Percentiles rank a stretch among this genome's conserved stretches.
Conservation (phyloP, 2,797 vertebrate genomes). For the Galagoides demidoff region DNA sequence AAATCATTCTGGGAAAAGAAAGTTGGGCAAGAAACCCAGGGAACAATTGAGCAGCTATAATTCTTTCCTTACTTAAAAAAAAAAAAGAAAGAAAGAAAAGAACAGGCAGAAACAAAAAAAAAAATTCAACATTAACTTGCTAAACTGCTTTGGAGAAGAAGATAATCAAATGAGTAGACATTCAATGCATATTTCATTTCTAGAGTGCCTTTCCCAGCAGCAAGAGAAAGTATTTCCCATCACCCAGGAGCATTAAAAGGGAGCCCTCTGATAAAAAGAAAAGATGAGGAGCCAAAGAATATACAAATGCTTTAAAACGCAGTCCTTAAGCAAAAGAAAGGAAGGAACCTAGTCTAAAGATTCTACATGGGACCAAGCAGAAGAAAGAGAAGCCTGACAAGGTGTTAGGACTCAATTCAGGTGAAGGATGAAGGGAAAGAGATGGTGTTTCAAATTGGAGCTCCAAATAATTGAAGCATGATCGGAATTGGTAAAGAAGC, state of each 20-base stretch:
- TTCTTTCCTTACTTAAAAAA: slow-evolving; percentile 66
- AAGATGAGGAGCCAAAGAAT: slow-evolving; percentile 67
- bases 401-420: background rate
- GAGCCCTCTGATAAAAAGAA: slow-evolving; percentile 74
- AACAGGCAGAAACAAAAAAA: slow-evolving; percentile 66
- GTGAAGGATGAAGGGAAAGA: background rate
- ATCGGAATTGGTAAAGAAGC: background rate
- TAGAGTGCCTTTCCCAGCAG: slow-evolving; percentile 77
- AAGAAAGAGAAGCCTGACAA: background rate
- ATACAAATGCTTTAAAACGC: slow-evolving; percentile 54
- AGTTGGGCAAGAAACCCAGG: slow-evolving; percentile 75
- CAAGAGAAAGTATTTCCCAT: slow-evolving; percentile 70
- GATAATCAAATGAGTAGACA: slow-evolving; percentile 66
- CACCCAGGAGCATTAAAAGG: slow-evolving; percentile 63
- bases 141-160: slow-evolving; percentile 57
- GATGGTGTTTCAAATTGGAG: slow-evolving; percentile 25
- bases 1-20: slow-evolving; percentile 64
- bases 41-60: slow-evolving; percentile 64
- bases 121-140: slow-evolving; percentile 49
- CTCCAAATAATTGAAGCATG: background rate
- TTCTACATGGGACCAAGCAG: background rate
- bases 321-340: slow-evolving; percentile 62
- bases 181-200: slow-evolving; percentile 49
- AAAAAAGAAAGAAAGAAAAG: slow-evolving; percentile 52
- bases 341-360: background rate